A percentile compares a stretch with the other conserved stretches of the same genome.
phyloP scores from a whole-genome alignment of 2,113 vertebrate genomes.

The Limanda limanda region DNA sequence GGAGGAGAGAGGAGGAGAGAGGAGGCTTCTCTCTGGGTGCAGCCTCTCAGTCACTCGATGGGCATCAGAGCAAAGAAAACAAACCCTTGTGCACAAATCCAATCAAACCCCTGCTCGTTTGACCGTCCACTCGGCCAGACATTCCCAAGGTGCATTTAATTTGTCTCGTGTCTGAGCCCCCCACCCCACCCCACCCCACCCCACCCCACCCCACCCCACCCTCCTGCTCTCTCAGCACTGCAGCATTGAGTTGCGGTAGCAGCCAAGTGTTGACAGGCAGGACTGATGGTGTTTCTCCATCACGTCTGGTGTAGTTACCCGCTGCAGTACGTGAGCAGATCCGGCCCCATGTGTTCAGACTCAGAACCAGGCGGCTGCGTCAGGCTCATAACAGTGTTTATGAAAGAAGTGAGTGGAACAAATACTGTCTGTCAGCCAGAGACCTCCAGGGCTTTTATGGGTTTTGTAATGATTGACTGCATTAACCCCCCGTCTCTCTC shows the following conservation, averaged over 20 bases:
- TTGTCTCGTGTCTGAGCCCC: conserved; percentile 46
- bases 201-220: neutral
- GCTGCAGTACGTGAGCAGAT: conserved; percentile 28
- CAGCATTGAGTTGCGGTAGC: conserved; percentile 30
- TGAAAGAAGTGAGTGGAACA: conserved; percentile 5
- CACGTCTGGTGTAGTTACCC: conserved; percentile 25
- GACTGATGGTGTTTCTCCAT: conserved; percentile 31
- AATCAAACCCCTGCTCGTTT: conserved; percentile 53
- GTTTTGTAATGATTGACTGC: conserved; percentile 59
- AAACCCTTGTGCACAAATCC: conserved; percentile 43
- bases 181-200: too few relatives aligned
- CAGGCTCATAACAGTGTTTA: conserved; percentile 32
- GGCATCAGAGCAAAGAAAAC: conserved; percentile 38
- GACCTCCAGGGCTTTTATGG: neutral
- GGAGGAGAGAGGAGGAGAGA: too few relatives aligned
- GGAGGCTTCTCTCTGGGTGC: too few relatives aligned
- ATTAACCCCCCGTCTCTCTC: conserved; percentile 21
- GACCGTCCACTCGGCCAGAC: conserved; percentile 50
- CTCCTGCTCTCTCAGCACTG: conserved; percentile 39
- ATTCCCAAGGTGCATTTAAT: conserved; percentile 51
- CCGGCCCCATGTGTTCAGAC: conserved; percentile 23
- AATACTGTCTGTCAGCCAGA: neutral
- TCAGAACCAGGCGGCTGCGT: neutral
- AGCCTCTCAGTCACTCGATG: conserved; percentile 37
- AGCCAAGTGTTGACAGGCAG: conserved; percentile 39